These are phyloP conservation scores for Habropoda laboriosa DNA, from an alignment of 1,140 invertebrate species.

Conservation along the genomic window DNA sequence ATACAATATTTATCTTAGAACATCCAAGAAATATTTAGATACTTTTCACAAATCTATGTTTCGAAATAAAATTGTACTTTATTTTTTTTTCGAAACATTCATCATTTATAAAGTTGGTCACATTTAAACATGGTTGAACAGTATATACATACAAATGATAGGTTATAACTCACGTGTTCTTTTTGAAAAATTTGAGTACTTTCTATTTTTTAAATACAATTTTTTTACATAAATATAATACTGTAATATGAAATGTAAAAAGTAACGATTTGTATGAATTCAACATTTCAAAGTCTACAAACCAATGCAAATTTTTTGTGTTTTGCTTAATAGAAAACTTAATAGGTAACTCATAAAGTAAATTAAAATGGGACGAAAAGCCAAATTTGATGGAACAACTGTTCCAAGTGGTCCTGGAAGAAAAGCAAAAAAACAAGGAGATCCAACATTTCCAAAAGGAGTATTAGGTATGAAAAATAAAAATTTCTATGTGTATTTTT, in stretches of 20 bases:
- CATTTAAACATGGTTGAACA: too few species aligned
- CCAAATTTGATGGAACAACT: conserved; percentile 87
- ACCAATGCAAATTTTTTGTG: not conserved
- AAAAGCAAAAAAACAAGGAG: conserved; percentile 92
- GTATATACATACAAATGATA: conserved; percentile 2
- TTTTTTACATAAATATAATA: not conserved
- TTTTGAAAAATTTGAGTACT: not conserved
- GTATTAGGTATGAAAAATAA: conserved; percentile 79
- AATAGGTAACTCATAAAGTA: not conserved
- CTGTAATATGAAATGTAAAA: not conserved
- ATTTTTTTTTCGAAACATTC: not conserved
- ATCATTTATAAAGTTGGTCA: not conserved
- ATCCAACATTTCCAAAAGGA: conserved; percentile 87
- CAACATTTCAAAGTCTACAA: not conserved
- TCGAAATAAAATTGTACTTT: not conserved
- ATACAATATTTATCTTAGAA: too few species aligned
- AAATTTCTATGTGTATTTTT: conserved; percentile 3
- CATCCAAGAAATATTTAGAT: not conserved
- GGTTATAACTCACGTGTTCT: conserved; percentile 30
- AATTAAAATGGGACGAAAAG: conserved; percentile 91
- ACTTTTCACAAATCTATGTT: not conserved
- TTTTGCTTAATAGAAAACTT: not conserved
- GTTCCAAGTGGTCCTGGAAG: conserved; percentile 91
- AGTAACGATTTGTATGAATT: not conserved
- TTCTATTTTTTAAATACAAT: not conserved